Percentiles rank a stretch among this genome's conserved stretches.
Conservation (phyloP, 53 echinoderm and acorn worm genomes). For the Apostichopus leukothele region DNA sequence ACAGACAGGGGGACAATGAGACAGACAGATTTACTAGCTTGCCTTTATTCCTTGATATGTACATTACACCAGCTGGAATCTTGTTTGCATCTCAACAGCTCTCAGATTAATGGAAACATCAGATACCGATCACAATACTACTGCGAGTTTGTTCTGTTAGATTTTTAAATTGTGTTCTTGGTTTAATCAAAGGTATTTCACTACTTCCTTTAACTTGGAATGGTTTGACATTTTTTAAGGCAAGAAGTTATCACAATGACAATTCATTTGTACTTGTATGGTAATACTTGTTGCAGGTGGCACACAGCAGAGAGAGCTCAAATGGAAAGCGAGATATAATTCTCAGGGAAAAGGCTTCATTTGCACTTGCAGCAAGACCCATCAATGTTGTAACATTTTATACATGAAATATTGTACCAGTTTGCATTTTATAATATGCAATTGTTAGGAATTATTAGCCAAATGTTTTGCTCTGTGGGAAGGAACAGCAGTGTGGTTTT, state of each 20-base stretch:
- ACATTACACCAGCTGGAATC: not conserved
- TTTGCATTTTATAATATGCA: no score
- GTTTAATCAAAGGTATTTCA: no score
- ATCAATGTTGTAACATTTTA: no score
- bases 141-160: not conserved
- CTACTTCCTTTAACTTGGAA: no score
- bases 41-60: not conserved
- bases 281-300: no score
- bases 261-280: no score
- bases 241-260: no score
- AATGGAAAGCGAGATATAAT: not conserved
- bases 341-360: not conserved
- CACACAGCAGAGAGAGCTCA: not conserved
- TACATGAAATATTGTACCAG: no score
- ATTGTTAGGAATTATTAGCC: no score
- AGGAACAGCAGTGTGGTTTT: no score
- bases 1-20: constrained; percentile 57
- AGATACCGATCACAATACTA: not conserved
- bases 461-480: no score
- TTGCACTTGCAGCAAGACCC: not conserved
- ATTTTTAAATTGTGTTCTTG: not conserved
- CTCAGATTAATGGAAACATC: not conserved
- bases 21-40: not conserved
- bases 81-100: not conserved
- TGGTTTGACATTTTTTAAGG: no score